Conservation (phyloP, 53 echinoderm and acorn worm species). For the Echinometra lucunter region DNA sequence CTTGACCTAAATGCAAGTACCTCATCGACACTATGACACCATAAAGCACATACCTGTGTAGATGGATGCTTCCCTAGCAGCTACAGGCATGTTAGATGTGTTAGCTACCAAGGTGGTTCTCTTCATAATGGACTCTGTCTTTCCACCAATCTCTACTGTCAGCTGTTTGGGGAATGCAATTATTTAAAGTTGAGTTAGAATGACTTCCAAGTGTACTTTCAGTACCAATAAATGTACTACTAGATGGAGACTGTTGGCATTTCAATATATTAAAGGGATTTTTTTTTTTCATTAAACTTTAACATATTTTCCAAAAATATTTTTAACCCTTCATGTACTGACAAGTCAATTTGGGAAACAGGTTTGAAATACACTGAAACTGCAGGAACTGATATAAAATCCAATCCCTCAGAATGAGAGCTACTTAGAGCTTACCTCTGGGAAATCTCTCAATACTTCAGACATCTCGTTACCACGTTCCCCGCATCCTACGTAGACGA, state of each 20-base stretch:
- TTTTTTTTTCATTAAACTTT: too few species aligned
- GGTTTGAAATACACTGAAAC: too few species aligned
- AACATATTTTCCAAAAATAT: too few species aligned
- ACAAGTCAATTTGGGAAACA: too few species aligned
- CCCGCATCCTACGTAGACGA: slow-evolving; percentile 97
- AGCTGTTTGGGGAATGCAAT: slow-evolving; percentile 67
- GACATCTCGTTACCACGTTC: slow-evolving; percentile 99
- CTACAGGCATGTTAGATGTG: slow-evolving; percentile 99
- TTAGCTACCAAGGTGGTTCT: slow-evolving; percentile 98
- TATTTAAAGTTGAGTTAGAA: neutral
- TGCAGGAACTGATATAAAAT: too few species aligned
- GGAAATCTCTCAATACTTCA: slow-evolving; percentile 98
- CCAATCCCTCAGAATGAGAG: neutral
- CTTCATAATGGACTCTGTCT: slow-evolving; percentile 99
- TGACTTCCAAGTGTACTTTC: neutral
- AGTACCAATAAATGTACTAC: neutral
- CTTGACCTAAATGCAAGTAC: too few species aligned
- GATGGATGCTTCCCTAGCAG: slow-evolving; percentile 99
- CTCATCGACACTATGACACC: too few species aligned
- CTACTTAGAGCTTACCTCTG: slow-evolving; percentile 76
- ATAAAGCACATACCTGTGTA: slow-evolving; percentile 95
- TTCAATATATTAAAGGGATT: too few species aligned
- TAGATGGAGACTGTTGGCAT: neutral
- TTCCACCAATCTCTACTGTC: slow-evolving; percentile 96
- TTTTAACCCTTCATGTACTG: too few species aligned